Evolutionary conservation across 2,888 invertebrate genomes (phyloP), one percentile per base, ranked within the genome.

Genomic region (Caenorhabditis panamensis): DNA sequence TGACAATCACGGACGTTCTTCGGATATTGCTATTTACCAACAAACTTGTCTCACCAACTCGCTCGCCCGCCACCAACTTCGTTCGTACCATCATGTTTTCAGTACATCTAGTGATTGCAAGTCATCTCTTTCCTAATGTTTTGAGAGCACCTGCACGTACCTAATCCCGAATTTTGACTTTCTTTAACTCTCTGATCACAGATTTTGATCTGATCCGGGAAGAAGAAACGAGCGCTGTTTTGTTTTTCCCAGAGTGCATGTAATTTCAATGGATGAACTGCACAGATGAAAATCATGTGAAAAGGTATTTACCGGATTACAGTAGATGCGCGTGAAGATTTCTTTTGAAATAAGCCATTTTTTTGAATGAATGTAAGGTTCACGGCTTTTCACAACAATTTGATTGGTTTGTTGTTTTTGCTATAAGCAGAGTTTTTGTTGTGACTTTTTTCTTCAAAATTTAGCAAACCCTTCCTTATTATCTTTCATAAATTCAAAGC

Each of bases 281-380:
- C 56, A 16, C 16, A 49, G 37, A 28, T 18, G 24, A 22, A 37
- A 73, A 51, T 49, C 63, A 56, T 49, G 56, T 56, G 71, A 63
- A 26, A 5, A 26, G 28, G 26, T 64, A 61, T 61, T 69, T 49
- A 20, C 20, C 37, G 58, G 72, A 72, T 72, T 63, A 72, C 72
- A 72, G 72, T 72, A 63, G 71, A 6, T 13, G 41, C 36, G 11
- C 9, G 8, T 53, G 9, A 72, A 24, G 49, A 56, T n/a, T 58
- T 56, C 31, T 24, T 24, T 36, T 4, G 22, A 41, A 22, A 41
- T 72, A 72, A 63, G 72, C 63, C 26, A 18, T 28, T 44, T 37
- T 31, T 31, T 31, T 31, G 31, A 31, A 31, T 31, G 31, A 31
- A 31, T 31, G 37, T 63, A 72, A 72, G 54, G 63, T 28, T 49